Base-by-base conservation (phyloP, 37 sponge, comb jelly and placozoan genomes). In the Halisarca cf. caerulea region DNA sequence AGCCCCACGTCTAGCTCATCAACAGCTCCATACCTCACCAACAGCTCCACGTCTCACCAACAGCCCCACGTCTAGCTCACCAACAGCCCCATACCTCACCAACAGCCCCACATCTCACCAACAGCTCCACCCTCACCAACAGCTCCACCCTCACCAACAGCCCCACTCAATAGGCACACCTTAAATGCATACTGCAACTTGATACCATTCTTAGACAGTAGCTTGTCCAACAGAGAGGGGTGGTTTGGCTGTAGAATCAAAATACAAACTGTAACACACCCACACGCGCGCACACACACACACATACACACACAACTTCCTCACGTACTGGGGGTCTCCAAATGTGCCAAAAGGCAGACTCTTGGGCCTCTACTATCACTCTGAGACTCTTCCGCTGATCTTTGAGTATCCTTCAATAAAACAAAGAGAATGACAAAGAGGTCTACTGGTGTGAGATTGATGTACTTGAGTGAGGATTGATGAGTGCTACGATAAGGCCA, bases 271-370 rank as follows among this genome's bases (percentile, higher is more conserved):
- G 3, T 3, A 8, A 62, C 64, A 62, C 30, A 66, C 51, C 30
- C 17, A 59, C 47, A 15, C 61, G n/a, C 32, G 4, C 33, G 4
- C 33, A 34, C 35, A 68, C 35, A 30, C 64, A 62, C 64, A 62
- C 30, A 66, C 51, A 55, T 7, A 59, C 47, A 15, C 61, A 82
- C 82, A 36, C 44, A 80, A 20, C 20, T 27, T 17, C 3, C 79
- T 0, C 8, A 82, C 87, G 58, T 54, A 92, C 93, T 42, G 90
- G 85, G 18, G 93, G 93, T 75, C 85, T 80, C 70, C 80, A 70
- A 20, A 85, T 59, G 41, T 86, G 87, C 93, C 93, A 93, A 79
- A 89, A 93, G 14, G 93, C 93, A 38, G 82, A 79, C 78, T 93
- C 93, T 57, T 93, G 93, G 20, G 82, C 59, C 18, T 83, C 79